Evolutionary conservation across 1,140 invertebrate species (phyloP).

Genomic region (Drosophila trapezifrons): DNA sequence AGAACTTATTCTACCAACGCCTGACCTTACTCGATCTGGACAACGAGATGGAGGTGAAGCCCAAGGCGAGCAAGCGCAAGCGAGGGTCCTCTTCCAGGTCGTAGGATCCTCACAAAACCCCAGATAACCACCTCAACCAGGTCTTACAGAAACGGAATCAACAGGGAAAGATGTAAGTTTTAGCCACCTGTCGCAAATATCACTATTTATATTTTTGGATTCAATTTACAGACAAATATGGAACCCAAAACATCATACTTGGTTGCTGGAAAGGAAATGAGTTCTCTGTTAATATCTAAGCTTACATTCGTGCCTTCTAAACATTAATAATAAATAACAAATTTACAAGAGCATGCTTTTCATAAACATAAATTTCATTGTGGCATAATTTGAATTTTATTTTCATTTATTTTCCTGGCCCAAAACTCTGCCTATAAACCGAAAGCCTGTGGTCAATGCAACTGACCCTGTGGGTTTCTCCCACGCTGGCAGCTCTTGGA

Average conservation of each 20-base stretch:
- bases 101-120: too few relatives aligned
- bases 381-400: background rate
- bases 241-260: too few relatives aligned
- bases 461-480: background rate
- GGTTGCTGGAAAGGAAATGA: too few relatives aligned
- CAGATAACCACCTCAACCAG: too few relatives aligned
- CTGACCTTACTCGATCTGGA: slow-evolving; percentile 17
- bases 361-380: background rate
- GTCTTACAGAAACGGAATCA: too few relatives aligned
- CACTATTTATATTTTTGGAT: background rate
- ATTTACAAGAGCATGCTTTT: too few relatives aligned
- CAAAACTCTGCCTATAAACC: background rate
- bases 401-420: background rate
- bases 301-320: too few relatives aligned
- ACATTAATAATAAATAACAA: too few relatives aligned
- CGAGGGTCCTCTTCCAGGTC: background rate
- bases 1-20: background rate
- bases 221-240: background rate
- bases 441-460: background rate
- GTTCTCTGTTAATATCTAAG: too few relatives aligned
- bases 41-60: slow-evolving; percentile 22
- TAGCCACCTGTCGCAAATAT: too few relatives aligned
- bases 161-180: background rate
- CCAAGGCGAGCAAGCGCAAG: background rate
- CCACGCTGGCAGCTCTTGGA: background rate